Base-by-base conservation (phyloP, 2,888 invertebrate genomes). In the Syritta pipiens region DNA sequence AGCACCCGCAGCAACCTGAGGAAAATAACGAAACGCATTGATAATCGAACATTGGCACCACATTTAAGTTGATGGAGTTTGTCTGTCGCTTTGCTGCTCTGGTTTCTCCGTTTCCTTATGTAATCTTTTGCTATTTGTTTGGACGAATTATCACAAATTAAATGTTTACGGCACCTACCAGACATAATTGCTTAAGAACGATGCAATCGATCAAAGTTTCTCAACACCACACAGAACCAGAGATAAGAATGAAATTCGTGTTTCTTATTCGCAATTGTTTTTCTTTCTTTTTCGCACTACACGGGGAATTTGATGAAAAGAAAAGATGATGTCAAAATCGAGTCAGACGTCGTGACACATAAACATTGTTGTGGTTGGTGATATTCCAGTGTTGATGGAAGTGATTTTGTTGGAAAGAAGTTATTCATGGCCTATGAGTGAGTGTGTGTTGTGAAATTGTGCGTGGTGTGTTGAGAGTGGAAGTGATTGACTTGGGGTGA, bases 1-100 rank as follows among this genome's bases (percentile, higher is more conserved):
- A 97, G 88, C 97, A 98, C 71, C 97, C 97, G 89, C 97, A 97
- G 89, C 96, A 96, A 89, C 96, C 96, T 96, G 89, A 88, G 82
- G 67, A 63, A 83, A 63, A 65, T 88, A 85, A 68, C 44, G 59
- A 46, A 69, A 68, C 22, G 20, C 48, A 79, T 67, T 49, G 40
- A 17, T 72, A 79, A 12, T 79, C 60, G 48, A 79, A 79, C 72
- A 79, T 79, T 44, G 30, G 10, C 37, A 30, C 28, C 28, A 0
- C 28, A 55, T 55, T 7, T 6, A 24, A 44, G n/a, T n/a, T n/a
- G n/a, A n/a, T n/a, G n/a, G n/a, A n/a, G n/a, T n/a, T n/a, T n/a
- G n/a, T n/a, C n/a, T n/a, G n/a, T n/a, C n/a, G n/a, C n/a, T n/a
- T n/a, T n/a, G n/a, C n/a, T n/a, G n/a, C n/a, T 55, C 22, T 5